Conservation (phyloP, 2,113 vertebrate species). For the Sisor rabdophorus region DNA sequence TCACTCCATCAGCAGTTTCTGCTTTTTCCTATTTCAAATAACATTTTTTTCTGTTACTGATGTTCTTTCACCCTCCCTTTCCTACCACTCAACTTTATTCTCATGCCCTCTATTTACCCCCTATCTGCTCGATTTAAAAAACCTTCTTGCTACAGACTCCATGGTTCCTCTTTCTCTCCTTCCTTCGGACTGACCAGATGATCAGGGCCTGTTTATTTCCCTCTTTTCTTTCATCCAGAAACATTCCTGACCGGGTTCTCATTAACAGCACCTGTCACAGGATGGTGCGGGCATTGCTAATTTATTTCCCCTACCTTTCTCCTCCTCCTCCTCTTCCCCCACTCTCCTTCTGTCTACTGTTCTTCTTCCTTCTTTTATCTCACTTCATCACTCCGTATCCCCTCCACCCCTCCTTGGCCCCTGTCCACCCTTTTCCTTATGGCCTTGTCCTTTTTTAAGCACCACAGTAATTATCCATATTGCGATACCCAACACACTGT, state of each 20-base stretch:
- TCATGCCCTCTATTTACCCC: slow-evolving; percentile 19
- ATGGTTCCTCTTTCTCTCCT: slow-evolving; percentile 43
- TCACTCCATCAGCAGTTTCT: not conserved
- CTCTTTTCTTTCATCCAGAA: slow-evolving; percentile 62
- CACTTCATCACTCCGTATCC: slow-evolving; percentile 15
- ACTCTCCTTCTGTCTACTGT: slow-evolving; percentile 6
- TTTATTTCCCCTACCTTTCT: slow-evolving; percentile 64
- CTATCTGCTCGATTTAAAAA: slow-evolving; percentile 21
- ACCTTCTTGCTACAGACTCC: slow-evolving; percentile 37
- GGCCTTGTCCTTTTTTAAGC: slow-evolving; percentile 44
- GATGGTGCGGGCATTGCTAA: slow-evolving; percentile 76
- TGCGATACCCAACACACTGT: slow-evolving; percentile 18
- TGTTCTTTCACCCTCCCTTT: not conserved
- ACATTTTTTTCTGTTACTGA: not conserved
- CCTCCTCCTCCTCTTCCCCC: slow-evolving; percentile 9
- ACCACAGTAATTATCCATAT: slow-evolving; percentile 56
- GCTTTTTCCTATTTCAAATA: not conserved
- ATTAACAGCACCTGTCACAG: slow-evolving; percentile 81
- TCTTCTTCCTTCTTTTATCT: not conserved
- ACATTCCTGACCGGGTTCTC: slow-evolving; percentile 73
- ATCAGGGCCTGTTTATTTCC: slow-evolving; percentile 54
- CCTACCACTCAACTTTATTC: slow-evolving; percentile 8
- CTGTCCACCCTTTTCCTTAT: slow-evolving; percentile 26
- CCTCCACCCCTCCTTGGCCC: slow-evolving; percentile 13
- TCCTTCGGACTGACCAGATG: slow-evolving; percentile 55